These are phyloP conservation scores for Corythornis vintsioides DNA, from an alignment of 2,113 vertebrate genomes.

Conservation along the genomic window DNA sequence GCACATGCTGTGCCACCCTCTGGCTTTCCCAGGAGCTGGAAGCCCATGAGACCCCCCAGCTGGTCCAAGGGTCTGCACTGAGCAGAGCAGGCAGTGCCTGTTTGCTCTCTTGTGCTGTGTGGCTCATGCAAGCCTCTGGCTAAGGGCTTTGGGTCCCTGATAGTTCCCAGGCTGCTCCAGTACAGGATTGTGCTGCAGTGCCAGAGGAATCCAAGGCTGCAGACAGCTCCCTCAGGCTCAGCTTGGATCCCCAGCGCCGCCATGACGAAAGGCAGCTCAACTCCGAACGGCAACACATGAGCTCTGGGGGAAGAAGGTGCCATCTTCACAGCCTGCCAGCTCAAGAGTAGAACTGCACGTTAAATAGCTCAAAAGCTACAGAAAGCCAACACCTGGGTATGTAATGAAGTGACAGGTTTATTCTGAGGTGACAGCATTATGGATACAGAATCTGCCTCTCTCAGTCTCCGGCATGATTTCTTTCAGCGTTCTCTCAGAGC, in stretches of 20 bases:
- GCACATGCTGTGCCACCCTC: not conserved
- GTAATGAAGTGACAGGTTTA: conserved; percentile 39
- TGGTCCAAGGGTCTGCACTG: not conserved
- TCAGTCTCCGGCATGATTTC: not conserved
- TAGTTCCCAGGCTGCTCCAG: not conserved
- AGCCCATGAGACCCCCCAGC: conserved; percentile 14
- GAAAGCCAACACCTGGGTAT: conserved; percentile 52
- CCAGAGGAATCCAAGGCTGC: not conserved
- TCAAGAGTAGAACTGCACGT: not conserved
- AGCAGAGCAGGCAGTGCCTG: not conserved
- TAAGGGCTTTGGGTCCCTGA: not conserved
- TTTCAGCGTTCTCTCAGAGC: not conserved
- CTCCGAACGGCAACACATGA: not conserved
- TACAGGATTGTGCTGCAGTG: not conserved
- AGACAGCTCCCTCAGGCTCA: not conserved
- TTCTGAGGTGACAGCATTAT: conserved; percentile 45
- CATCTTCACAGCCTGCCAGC: conserved; percentile 15
- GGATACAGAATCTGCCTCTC: not conserved
- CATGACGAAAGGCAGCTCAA: conserved; percentile 34
- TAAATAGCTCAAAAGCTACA: conserved; percentile 30
- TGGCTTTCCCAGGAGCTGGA: conserved; percentile 8
- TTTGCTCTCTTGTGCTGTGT: not conserved
- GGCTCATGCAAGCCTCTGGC: not conserved
- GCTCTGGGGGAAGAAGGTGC: conserved; percentile 19
- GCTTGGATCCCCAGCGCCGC: not conserved